Percentiles rank a stretch among this genome's conserved stretches.
Conservation (phyloP, 2,113 vertebrate species). For the Nothocercus julius region DNA sequence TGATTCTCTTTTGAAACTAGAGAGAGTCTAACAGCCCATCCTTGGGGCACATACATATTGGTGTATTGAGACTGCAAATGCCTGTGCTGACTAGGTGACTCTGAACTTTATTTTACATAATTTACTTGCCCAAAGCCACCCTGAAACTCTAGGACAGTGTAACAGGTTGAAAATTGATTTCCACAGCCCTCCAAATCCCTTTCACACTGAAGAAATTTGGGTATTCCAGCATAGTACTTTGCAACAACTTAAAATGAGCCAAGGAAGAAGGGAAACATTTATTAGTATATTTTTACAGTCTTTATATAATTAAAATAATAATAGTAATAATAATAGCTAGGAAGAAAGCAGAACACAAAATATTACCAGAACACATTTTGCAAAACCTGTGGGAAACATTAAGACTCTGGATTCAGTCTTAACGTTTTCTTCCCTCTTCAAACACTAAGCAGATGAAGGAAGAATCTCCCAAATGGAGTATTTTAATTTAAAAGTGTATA, state of each 20-base stretch:
- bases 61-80: neutral
- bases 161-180: neutral
- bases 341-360: neutral
- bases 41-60: neutral
- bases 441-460: neutral
- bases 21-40: neutral
- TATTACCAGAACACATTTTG: neutral
- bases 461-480: neutral
- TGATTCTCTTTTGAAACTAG: neutral
- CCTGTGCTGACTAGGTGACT: neutral
- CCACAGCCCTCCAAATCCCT: neutral
- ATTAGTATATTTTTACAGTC: neutral
- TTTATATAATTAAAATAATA: neutral
- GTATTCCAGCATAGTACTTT: neutral
- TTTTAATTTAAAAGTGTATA: neutral
- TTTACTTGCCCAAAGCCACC: neutral
- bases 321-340: neutral
- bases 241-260: neutral
- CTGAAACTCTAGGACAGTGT: neutral
- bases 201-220: neutral
- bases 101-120: fast-evolving
- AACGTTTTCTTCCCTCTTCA: neutral
- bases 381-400: neutral
- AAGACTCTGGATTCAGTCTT: neutral
- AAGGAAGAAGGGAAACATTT: neutral